phyloP scores from a whole-genome alignment of 2,888 invertebrate species.

The Himalopsyche kuldschensis region DNA sequence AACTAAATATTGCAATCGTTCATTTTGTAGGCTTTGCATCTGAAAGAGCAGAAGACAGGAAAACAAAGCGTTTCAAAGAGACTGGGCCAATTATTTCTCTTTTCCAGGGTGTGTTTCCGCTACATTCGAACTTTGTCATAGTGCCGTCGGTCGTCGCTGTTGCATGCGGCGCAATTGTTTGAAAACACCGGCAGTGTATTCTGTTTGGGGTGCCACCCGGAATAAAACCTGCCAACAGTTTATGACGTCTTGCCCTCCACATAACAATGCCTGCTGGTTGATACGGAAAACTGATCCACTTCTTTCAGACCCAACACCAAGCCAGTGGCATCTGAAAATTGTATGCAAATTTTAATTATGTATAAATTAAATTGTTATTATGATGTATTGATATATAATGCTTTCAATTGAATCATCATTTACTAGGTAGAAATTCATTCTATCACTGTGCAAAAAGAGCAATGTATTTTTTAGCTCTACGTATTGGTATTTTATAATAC shows the following conservation, averaged over 20 bases:
- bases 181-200: neutral
- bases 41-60: neutral
- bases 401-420: no score
- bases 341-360: neutral
- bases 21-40: neutral
- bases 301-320: neutral
- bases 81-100: slow-evolving; percentile 2
- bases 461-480: no score
- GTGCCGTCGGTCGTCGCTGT: neutral
- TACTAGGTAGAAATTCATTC: no score
- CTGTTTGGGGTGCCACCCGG: neutral
- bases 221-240: neutral
- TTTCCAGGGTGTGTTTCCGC: neutral
- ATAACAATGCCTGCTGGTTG: neutral
- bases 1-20: neutral
- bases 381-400: no score
- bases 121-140: neutral
- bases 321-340: neutral
- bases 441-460: no score
- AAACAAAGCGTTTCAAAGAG: neutral
- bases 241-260: neutral
- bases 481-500: no score
- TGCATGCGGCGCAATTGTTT: neutral
- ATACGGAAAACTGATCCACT: neutral
- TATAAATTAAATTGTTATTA: no score